Conservation (phyloP, 2,888 invertebrate genomes). For the Isoperla grammatica region DNA sequence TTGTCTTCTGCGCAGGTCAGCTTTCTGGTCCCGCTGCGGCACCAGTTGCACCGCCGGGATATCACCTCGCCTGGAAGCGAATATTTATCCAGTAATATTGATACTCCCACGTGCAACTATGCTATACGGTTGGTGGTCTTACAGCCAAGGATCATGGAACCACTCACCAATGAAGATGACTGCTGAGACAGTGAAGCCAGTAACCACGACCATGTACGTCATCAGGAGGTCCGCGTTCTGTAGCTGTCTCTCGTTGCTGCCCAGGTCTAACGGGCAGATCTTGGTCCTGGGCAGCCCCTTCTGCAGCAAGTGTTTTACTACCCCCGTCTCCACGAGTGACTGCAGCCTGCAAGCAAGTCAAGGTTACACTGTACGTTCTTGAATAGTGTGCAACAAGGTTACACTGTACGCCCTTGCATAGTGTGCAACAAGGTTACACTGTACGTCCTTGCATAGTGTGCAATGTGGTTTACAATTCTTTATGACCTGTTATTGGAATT, state of each 20-base stretch:
- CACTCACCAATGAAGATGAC: slow-evolving; percentile 64
- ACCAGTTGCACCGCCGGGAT: slow-evolving; percentile 13
- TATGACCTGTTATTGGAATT: too few relatives aligned
- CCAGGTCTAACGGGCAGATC: slow-evolving; percentile 76
- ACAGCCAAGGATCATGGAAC: too few relatives aligned
- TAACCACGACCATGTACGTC: slow-evolving; percentile 70
- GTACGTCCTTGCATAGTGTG: too few relatives aligned
- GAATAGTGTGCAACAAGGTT: too few relatives aligned
- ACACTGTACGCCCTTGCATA: too few relatives aligned
- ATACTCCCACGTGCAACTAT: too few relatives aligned
- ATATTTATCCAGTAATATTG: too few relatives aligned
- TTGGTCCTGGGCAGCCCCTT: slow-evolving; percentile 64
- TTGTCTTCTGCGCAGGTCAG: background rate
- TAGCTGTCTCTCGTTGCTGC: slow-evolving; percentile 71
- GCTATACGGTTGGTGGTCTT: too few relatives aligned
- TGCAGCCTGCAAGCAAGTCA: slow-evolving; percentile 51
- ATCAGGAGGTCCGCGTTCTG: slow-evolving; percentile 69
- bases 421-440: too few relatives aligned
- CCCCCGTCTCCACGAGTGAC: slow-evolving; percentile 67
- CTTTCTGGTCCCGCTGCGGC: background rate
- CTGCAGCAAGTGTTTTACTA: slow-evolving; percentile 60
- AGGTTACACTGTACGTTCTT: too few relatives aligned
- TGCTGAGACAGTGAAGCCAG: slow-evolving; percentile 60
- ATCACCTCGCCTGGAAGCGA: slow-evolving; percentile 14
- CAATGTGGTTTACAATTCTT: too few relatives aligned